Evolutionary conservation across 2,113 vertebrate species (phyloP).

Genomic region (Gnathonemus echidnorhynchus): DNA sequence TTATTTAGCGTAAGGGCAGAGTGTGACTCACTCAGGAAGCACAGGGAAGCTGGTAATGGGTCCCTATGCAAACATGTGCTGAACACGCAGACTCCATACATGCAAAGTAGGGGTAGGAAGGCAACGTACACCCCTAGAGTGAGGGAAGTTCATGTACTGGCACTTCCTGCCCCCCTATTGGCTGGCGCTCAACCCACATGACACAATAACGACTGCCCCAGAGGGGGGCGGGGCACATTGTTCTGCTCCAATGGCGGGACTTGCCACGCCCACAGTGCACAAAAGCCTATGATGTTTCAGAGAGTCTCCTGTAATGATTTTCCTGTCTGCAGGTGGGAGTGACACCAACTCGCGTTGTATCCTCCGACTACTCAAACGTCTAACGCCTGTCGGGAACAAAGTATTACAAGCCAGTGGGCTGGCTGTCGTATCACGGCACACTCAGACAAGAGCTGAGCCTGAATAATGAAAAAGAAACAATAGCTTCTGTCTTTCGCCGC

Average conservation of each 20-base stretch:
- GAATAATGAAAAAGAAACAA: conserved; percentile 20
- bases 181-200: not conserved
- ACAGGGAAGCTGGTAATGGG: not conserved
- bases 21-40: not conserved
- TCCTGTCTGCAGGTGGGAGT: not conserved
- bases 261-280: not conserved
- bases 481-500: not conserved
- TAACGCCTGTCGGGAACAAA: not conserved
- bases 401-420: not conserved
- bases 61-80: not conserved
- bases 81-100: not conserved
- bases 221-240: not conserved
- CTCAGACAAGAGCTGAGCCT: not conserved
- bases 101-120: not conserved
- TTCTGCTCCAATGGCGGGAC: not conserved
- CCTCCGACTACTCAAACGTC: not conserved
- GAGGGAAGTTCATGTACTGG: not conserved
- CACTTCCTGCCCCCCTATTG: not conserved
- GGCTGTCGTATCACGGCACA: not conserved
- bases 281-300: not conserved
- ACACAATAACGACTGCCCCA: not conserved
- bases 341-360: not conserved
- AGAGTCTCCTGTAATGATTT: not conserved
- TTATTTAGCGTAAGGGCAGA: not conserved
- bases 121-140: not conserved